Base-by-base conservation (phyloP, 1,140 invertebrate species). In the Formica selysi region DNA sequence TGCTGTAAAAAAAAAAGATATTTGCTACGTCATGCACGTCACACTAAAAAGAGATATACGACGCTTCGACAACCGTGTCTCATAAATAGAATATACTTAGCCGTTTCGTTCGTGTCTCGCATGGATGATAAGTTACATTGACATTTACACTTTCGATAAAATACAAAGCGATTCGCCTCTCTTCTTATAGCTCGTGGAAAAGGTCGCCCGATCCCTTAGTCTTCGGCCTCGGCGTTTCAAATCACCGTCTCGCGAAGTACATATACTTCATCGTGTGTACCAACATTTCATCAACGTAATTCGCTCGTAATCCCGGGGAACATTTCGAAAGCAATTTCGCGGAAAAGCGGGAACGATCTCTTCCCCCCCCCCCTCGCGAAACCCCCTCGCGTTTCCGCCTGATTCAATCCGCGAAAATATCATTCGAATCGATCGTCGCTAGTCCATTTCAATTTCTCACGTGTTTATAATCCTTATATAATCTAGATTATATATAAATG, bases 81-180 rank as follows among this genome's bases (percentile, higher is more conserved):
- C 76, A 8, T 59, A 79, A 68, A 79, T 41, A 44, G 59, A 78
- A 36, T 44, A 54, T 44, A 41, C 38, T 48, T 70, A 38, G 51
- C n/a, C 79, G 26, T 59, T 44, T 79, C 19, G 11, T 29, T 51
- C 10, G 5, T 51, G 29, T 38, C 2, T 41, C 54, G 29, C 54
- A 48, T 48, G 19, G 26, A 29, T n/a, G 38, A 32, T 11, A 48
- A 74, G 68, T 74, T 83, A 83, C 57, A 83, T 6, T 83, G 79
- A 83, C 79, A 83, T 83, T 83, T 83, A 83, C 79, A 38, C 68
- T 83, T 74, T 73, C 79, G 38, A 62, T 83, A 73, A 83, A 83
- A 74, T 83, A 61, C 26, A 83, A 83, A 83, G 32, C 79, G 38
- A 74, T 83, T 81, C 79, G 86, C 87, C 87, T 89, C 87, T 89